Conservation (phyloP, 2,797 vertebrate species). For the Pyrocephalus nanus region DNA sequence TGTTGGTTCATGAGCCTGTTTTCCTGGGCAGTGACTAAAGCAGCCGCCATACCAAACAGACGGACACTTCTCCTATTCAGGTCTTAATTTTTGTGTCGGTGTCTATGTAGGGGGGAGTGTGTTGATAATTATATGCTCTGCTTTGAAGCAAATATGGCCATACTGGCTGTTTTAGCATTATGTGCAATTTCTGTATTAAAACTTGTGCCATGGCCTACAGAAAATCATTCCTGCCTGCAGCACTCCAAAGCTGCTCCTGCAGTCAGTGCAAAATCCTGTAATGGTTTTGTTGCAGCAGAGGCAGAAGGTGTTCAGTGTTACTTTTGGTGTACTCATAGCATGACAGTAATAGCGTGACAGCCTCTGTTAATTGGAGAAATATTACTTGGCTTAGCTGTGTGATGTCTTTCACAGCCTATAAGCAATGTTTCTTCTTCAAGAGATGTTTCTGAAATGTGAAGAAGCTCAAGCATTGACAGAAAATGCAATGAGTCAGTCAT, state of each 20-base stretch:
- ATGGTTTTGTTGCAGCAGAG: not conserved
- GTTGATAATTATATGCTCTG: not conserved
- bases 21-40: not conserved
- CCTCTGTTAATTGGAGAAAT: not conserved
- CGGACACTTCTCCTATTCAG: not conserved
- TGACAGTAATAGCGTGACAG: not conserved
- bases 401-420: not conserved
- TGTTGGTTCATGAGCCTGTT: not conserved
- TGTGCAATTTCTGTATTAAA: not conserved
- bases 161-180: not conserved
- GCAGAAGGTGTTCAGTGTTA: not conserved
- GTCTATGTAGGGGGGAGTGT: not conserved
- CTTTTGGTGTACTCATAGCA: not conserved
- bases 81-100: not conserved
- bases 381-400: not conserved
- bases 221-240: not conserved
- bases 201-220: not conserved
- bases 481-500: conserved; percentile 3
- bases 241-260: not conserved
- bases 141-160: not conserved
- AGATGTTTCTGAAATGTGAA: not conserved
- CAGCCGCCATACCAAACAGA: not conserved
- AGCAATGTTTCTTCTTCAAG: not conserved
- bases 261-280: not conserved
- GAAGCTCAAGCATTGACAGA: not conserved